Evolutionary conservation across 1,140 invertebrate species (phyloP).

Genomic region (Venturia canescens): DNA sequence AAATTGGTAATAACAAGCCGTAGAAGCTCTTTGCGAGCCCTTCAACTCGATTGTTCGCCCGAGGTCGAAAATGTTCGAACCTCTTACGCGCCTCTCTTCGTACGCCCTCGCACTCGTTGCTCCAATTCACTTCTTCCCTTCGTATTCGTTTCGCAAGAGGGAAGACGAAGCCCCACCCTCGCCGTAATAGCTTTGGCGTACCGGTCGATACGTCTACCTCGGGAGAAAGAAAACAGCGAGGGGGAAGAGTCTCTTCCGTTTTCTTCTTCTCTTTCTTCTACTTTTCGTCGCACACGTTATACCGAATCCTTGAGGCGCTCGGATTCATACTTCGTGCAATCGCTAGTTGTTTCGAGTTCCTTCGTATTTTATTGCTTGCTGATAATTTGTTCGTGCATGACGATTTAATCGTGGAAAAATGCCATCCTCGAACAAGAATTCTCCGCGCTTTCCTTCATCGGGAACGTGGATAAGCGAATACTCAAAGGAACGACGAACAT

Average conservation of each 20-base stretch:
- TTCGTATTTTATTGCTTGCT: too few species aligned
- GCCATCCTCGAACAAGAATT: too few species aligned
- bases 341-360: too few species aligned
- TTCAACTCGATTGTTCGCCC: not conserved
- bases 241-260: slow-evolving; percentile 14
- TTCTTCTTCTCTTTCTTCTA: slow-evolving; percentile 45
- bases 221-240: not conserved
- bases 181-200: slow-evolving; percentile 12
- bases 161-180: slow-evolving; percentile 23
- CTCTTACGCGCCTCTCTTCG: slow-evolving; percentile 2
- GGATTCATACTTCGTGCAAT: too few species aligned
- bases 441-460: too few species aligned
- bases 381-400: too few species aligned
- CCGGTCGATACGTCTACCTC: slow-evolving; percentile 24
- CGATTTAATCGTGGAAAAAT: too few species aligned
- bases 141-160: not conserved
- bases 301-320: too few species aligned
- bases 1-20: not conserved
- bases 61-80: slow-evolving; percentile 1
- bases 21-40: not conserved
- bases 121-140: slow-evolving; percentile 3
- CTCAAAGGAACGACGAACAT: too few species aligned
- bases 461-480: too few species aligned
- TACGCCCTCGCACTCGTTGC: not conserved
- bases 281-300: too few species aligned